phyloP scores from a whole-genome alignment of 2,888 invertebrate genomes.

The Slavum lentiscoides region DNA sequence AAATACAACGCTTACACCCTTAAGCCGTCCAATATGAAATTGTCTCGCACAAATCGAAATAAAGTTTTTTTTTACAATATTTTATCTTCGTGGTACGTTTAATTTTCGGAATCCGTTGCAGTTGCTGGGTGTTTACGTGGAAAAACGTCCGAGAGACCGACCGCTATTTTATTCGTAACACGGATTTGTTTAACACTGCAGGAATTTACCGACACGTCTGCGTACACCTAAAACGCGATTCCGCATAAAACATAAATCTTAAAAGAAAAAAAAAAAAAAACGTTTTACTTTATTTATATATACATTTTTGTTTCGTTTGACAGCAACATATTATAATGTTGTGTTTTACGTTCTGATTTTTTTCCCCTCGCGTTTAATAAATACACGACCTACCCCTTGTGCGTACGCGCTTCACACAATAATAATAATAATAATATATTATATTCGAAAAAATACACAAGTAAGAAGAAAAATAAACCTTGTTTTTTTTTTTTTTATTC shows the following conservation, averaged over 20 bases:
- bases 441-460: no score
- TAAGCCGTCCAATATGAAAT: not conserved
- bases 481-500: no score
- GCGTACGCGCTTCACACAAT: not conserved
- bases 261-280: not conserved
- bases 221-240: not conserved
- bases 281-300: slow-evolving; percentile 16
- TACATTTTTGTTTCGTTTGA: slow-evolving; percentile 20
- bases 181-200: slow-evolving; percentile 21
- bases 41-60: not conserved
- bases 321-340: slow-evolving; percentile 8
- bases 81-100: no score
- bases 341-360: not conserved
- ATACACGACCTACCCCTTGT: not conserved
- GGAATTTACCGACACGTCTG: slow-evolving; percentile 18
- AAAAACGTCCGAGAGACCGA: not conserved
- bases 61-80: no score
- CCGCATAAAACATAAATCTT: slow-evolving; percentile 33
- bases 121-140: not conserved
- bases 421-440: not conserved
- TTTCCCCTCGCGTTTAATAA: not conserved
- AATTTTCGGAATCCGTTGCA: no score
- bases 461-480: no score
- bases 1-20: no score
- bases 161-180: slow-evolving; percentile 7